phyloP scores from a whole-genome alignment of 2,113 vertebrate genomes.

The Amphiprion percula region DNA sequence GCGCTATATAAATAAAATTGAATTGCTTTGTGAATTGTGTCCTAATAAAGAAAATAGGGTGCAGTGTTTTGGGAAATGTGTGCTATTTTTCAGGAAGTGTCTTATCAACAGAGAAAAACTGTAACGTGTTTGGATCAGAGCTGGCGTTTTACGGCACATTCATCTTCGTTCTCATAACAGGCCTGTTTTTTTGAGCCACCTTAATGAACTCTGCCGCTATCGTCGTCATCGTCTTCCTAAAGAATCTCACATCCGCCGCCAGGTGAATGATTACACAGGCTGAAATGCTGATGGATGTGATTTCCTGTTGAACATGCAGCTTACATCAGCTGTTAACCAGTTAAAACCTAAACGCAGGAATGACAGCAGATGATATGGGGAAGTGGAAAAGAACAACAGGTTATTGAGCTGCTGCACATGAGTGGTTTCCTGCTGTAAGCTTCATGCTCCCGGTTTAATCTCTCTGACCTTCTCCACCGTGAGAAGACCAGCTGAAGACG shows the following conservation, averaged over 20 bases:
- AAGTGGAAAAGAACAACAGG: background rate
- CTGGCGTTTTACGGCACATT: background rate
- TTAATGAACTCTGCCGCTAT: background rate
- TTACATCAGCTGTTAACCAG: constrained; percentile 61
- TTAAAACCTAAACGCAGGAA: constrained; percentile 4
- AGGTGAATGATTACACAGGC: constrained; percentile 64
- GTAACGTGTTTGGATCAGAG: no score
- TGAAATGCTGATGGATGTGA: constrained; percentile 66
- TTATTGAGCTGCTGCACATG: background rate
- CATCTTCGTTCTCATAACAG: background rate
- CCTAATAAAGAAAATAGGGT: no score
- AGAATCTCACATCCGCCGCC: constrained; percentile 37
- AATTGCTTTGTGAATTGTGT: no score
- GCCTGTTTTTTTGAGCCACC: background rate
- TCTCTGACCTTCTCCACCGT: constrained; percentile 14
- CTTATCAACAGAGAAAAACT: no score
- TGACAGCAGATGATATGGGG: background rate
- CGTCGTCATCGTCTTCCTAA: background rate
- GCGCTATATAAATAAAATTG: no score
- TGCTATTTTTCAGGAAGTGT: no score
- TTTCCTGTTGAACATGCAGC: constrained; percentile 42
- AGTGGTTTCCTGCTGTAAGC: background rate
- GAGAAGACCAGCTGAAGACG: constrained; percentile 29
- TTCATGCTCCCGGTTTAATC: constrained; percentile 4
- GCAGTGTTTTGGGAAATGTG: no score